Base-by-base conservation (phyloP, 2,797 vertebrate species). In the Scolopax rusticola region DNA sequence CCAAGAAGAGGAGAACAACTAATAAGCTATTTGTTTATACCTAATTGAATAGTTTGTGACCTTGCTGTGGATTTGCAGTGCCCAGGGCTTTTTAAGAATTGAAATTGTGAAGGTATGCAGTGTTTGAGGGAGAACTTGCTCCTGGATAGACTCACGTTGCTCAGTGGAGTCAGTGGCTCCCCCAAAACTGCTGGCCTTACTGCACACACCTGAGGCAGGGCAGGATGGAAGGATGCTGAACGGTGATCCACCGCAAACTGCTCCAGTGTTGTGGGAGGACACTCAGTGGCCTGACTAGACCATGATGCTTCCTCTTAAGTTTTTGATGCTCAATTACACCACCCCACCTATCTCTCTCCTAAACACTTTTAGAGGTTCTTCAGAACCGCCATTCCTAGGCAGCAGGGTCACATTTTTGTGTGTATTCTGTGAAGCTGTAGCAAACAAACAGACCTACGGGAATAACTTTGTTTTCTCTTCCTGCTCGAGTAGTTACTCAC, bases 401-500 rank as follows among this genome's bases (percentile, higher is more conserved):
- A 87, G 20, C 50, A 89, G 53, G n/a, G 30, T 77, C 41, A 28
- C 19, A 6, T 50, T 82, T 71, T 15, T 9, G 0, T 19, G 16
- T 64, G 14, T 7, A 6, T 36, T 71, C 61, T 57, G 2, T 76
- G 74, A 78, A 93, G 43, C 68, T 89, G 43, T 15, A 76, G 67
- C 3, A 83, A 76, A 70, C 4, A 67, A 84, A 64, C 32, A 84
- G 45, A 23, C 41, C 73, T 47, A 9, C 3, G 17, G 64, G 33
- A 93, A 43, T 97, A 91, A 93, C 27, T 84, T 56, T 89, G 61
- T 53, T 91, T 93, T 92, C 71, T 93, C 67, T 45, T 90, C 91
- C 96, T 96, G 40, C 57, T 18, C 2, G 30, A 95, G 89, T 92
- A 99, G 99, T 88, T 98, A 98, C 94, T 99, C 98, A 17, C 99